Base-by-base conservation (phyloP, 2,113 vertebrate species). In the Pao palembangensis region DNA sequence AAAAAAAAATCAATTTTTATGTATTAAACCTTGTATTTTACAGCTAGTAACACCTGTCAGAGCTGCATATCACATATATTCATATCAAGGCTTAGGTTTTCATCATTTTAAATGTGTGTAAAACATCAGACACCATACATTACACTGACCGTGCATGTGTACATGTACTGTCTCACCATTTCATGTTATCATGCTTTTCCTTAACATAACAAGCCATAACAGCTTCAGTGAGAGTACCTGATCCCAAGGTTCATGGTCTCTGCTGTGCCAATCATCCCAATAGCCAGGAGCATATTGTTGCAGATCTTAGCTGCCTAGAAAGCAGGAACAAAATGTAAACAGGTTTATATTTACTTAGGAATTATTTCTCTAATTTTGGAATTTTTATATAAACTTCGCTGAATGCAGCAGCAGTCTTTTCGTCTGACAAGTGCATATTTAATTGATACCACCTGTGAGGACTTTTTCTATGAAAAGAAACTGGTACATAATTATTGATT, bases 201-300 rank as follows among this genome's bases (percentile, higher is more conserved):
- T 46, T n/a, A 54, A 38, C 7, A 50, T 58, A 31, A 48, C 42
- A 53, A 42, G 12, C 18, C 25, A 38, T 23, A 46, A 46, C 18
- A 64, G 7, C 34, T 72, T 49, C 58, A n/a, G 21, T 55, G 51
- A 49, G 23, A 38, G 14, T 89, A 98, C 96, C 96, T 96, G 90
- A 98, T 96, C 81, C 96, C 96, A 61, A 98, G 94, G 90, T 98
- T 98, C 96, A 98, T 98, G 54, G 94, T 85, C 77, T 98, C 96
- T 55, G 96, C 93, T 1, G 96, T 98, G 71, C 96, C 96, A 76
- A 98, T 95, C 96, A 98, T 98, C 68, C 93, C 91, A 48, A 98
- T 95, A 31, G 93, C 95, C 83, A 98, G 85, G 19, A 98, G 91
- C 95, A 98, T 94, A 83, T 98, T 98, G 90, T 98, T 98, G 87